Evolutionary conservation across 2,797 vertebrate genomes (phyloP).

Genomic region (Alfaro cultratus): DNA sequence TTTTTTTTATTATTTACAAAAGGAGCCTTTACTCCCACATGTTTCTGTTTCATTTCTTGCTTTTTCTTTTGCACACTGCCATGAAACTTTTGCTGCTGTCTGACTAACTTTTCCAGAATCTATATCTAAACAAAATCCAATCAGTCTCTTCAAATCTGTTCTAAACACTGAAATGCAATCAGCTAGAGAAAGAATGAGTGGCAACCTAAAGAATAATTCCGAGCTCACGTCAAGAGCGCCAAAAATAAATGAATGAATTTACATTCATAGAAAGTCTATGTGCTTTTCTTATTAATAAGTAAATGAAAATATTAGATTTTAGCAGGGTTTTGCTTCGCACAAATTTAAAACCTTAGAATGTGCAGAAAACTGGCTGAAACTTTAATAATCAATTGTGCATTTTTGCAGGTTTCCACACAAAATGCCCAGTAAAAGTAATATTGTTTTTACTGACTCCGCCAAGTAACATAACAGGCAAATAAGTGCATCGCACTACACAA

Average conservation of each 20-base stretch:
- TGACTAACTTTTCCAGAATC: conserved; percentile 5
- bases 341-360: not conserved
- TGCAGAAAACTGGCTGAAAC: not conserved
- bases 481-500: conserved; percentile 43
- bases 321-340: not conserved
- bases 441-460: conserved; percentile 64
- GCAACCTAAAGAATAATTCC: conserved; percentile 21
- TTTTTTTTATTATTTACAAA: conserved; percentile 65
- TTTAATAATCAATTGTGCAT: conserved; percentile 22
- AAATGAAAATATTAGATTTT: conserved; percentile 16
- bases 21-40: conserved; percentile 37
- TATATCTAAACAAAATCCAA: not conserved
- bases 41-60: conserved; percentile 17
- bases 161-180: conserved; percentile 32
- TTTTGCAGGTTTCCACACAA: conserved; percentile 41
- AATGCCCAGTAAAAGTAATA: conserved; percentile 40
- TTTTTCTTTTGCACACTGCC: conserved; percentile 18
- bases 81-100: conserved; percentile 7
- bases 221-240: conserved; percentile 50
- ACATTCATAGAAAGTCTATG: conserved; percentile 14
- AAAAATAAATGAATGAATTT: conserved; percentile 53
- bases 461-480: conserved; percentile 56
- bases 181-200: conserved; percentile 9
- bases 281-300: conserved; percentile 17
- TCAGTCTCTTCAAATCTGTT: conserved; percentile 2